These are phyloP conservation scores for Ictalurus punctatus DNA, from an alignment of 2,113 vertebrate species.

Conservation along the genomic window DNA sequence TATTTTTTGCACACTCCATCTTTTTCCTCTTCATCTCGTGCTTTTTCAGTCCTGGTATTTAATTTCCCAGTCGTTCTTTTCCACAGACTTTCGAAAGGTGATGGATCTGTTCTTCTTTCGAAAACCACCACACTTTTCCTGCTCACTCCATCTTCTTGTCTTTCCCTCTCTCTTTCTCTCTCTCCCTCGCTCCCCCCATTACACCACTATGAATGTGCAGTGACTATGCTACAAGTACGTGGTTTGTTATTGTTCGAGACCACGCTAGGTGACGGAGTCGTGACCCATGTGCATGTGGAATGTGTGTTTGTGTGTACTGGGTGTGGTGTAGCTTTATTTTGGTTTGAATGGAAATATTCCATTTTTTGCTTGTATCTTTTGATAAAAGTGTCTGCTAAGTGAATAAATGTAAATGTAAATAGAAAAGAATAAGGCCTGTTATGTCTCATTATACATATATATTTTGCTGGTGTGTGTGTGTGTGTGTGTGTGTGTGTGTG, in stretches of 20 bases:
- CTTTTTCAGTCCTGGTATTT: neutral
- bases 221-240: neutral
- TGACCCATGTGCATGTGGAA: neutral
- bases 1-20: no score
- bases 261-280: neutral
- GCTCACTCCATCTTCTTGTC: neutral
- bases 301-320: conserved; percentile 53
- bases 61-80: no score
- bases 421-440: conserved; percentile 48
- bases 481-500: conserved; percentile 14
- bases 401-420: neutral
- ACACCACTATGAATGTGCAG: neutral
- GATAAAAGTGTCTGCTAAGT: no score
- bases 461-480: conserved; percentile 6
- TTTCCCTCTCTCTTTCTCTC: no score
- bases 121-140: conserved; percentile 4
- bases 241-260: neutral
- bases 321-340: conserved; percentile 46
- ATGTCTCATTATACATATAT: conserved; percentile 57
- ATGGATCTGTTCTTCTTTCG: neutral
- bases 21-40: neutral
- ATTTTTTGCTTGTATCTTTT: no score
- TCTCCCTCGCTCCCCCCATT: neutral
- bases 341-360: conserved; percentile 9
- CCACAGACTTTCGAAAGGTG: neutral